Conservation (phyloP, 64 coral and sea anemone genomes). For the Porites lutea region DNA sequence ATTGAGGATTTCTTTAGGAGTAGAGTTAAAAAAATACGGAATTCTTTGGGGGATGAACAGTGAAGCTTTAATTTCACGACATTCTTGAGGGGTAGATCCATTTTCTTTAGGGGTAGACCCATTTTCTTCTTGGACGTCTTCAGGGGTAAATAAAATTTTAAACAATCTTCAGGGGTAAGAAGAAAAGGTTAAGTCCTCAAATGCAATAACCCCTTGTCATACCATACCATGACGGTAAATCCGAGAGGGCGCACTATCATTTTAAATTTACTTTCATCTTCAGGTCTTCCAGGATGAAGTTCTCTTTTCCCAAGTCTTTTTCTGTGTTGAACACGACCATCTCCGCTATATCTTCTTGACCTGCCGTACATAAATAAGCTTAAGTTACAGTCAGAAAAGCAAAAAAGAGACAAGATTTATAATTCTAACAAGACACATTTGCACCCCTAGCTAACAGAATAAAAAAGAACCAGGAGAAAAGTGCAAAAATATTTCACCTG, state of each 20-base stretch:
- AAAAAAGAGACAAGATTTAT: background rate
- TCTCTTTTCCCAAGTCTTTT: constrained; percentile 21
- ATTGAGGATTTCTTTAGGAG: no score
- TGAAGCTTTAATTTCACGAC: no score
- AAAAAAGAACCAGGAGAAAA: background rate
- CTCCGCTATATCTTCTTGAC: background rate
- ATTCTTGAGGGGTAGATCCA: no score
- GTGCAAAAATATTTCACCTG: background rate
- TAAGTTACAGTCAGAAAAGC: background rate
- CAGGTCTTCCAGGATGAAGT: background rate
- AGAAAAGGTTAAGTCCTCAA: no score
- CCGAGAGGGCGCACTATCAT: constrained; percentile 43
- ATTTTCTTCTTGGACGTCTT: no score
- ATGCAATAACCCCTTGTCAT: background rate
- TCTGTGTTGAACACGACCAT: background rate
- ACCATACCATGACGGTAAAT: constrained; percentile 54
- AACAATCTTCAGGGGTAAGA: no score
- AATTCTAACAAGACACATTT: no score
- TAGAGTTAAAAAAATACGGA: no score
- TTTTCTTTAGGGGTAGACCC: no score
- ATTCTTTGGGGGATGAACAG: no score
- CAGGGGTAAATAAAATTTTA: no score
- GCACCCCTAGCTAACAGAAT: no score
- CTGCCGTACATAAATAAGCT: background rate
- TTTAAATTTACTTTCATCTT: constrained; percentile 26